A percentile compares a stretch with the other conserved stretches of the same genome.
These are phyloP conservation scores for Sesia bembeciformis DNA, from an alignment of 2,888 invertebrate genomes.

Conservation along the genomic window DNA sequence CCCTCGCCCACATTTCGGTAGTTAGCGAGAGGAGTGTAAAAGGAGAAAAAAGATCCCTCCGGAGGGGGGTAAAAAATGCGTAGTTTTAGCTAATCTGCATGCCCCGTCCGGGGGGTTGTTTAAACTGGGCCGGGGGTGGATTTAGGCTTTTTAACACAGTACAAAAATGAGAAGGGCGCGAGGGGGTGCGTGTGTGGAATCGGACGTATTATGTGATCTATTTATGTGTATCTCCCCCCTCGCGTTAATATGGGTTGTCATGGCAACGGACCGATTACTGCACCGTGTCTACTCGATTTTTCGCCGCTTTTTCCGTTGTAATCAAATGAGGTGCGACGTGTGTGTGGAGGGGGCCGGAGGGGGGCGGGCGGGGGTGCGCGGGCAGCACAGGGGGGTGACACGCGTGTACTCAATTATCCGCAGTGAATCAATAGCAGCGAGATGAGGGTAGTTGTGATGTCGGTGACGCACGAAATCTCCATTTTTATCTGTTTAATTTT, in stretches of 20 bases:
- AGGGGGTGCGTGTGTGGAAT: constrained; percentile 50
- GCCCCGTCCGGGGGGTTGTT: constrained; percentile 34
- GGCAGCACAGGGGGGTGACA: constrained; percentile 38
- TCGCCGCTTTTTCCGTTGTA: constrained; percentile 74
- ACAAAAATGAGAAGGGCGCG: constrained; percentile 52
- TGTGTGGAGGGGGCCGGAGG: constrained; percentile 29
- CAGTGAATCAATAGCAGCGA: constrained; percentile 71
- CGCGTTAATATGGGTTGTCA: constrained; percentile 68
- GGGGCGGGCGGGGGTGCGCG: constrained; percentile 15
- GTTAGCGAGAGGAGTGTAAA: constrained; percentile 50
- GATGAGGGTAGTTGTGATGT: constrained; percentile 70
- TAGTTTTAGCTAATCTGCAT: constrained; percentile 80
- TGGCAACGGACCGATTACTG: constrained; percentile 68
- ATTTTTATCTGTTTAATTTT: constrained; percentile 56
- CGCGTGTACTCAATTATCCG: constrained; percentile 74
- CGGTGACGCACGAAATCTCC: constrained; percentile 47
- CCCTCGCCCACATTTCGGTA: constrained; percentile 61
- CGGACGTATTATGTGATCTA: constrained; percentile 70
- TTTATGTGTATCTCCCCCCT: constrained; percentile 57
- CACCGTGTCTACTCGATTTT: constrained; percentile 69
- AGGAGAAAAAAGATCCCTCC: constrained; percentile 49
- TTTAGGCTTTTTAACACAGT: constrained; percentile 72
- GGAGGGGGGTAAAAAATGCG: constrained; percentile 77
- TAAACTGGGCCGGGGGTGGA: constrained; percentile 41
- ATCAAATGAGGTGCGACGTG: constrained; percentile 71